Evolutionary conservation across 2,888 invertebrate species (phyloP), one percentile per base, ranked within the genome.

Genomic region (Lasioglossum leucozonium): DNA sequence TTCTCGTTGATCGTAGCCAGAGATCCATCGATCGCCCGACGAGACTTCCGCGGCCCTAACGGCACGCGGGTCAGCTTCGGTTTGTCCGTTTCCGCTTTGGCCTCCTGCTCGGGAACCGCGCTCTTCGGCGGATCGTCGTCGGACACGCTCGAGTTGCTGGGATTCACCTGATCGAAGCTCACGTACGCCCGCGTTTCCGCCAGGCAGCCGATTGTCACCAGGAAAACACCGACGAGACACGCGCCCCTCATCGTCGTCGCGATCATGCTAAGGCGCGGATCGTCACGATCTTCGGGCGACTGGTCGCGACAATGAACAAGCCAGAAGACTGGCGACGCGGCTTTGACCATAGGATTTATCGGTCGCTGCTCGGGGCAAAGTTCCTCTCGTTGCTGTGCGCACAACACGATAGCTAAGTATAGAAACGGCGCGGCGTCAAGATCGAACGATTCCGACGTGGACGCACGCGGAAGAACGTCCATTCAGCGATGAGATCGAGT

Each of bases 331-430:
- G 26, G 4, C 13, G 26, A 58, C n/a, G 34, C 79, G 81, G 75
- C 88, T 87, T 82, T 86, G 74, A 87, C 81, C 82, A n/a, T 18
- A 34, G 67, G 16, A 73, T 51, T 86, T 91, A 90, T 90, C 91
- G 77, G 18, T 40, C 42, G 40, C 37, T 71, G 65, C 69, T n/a
- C 74, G 86, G 86, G 76, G 81, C 73, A 84, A 67, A 30, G 72
- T 85, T 79, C 80, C 84, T 72, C 11, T 42, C 42, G 26, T 79
- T 82, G 69, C 22, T 65, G 44, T 30, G 72, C 34, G 34, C 34
- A 22, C 13, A 18, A 42, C 37, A 69, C 55, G 51, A 65, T 44
- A 51, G n/a, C 69, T 76, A 82, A 77, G 77, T 79, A 82, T 75
- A 77, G 51, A 47, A 18, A 6, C 34, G 18, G 55, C 69, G 11